These are phyloP conservation scores for Ectropis crepuscularia DNA, from an alignment of 2,888 invertebrate genomes.

Conservation along the genomic window DNA sequence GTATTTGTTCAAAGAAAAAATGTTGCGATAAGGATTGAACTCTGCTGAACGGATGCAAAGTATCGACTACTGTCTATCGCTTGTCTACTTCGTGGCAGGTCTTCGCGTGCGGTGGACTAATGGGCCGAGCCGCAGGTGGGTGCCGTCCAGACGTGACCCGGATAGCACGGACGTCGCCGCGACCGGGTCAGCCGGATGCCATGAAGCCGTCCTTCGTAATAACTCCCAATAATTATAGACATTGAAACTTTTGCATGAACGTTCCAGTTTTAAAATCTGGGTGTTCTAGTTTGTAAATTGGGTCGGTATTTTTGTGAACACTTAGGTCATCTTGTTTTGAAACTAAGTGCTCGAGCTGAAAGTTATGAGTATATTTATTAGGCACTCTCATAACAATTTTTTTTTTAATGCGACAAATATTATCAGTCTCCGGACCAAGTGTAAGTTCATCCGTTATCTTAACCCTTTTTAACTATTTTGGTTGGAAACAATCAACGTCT, in stretches of 20 bases:
- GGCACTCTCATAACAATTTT: too few relatives aligned
- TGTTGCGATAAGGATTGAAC: too few relatives aligned
- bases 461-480: too few relatives aligned
- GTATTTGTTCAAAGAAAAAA: too few relatives aligned
- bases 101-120: constrained; percentile 45
- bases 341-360: too few relatives aligned
- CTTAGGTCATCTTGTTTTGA: background rate
- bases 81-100: background rate
- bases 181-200: constrained; percentile 78
- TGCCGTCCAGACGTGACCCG: constrained; percentile 70
- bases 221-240: constrained; percentile 42
- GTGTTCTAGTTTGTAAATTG: constrained; percentile 27
- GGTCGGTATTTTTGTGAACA: constrained; percentile 14
- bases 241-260: constrained; percentile 41
- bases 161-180: constrained; percentile 81
- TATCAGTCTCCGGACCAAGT: too few relatives aligned
- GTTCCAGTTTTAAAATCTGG: constrained; percentile 29
- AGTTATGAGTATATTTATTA: too few relatives aligned
- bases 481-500: too few relatives aligned
- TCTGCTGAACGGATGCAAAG: background rate
- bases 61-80: background rate
- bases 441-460: too few relatives aligned
- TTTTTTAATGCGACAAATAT: too few relatives aligned
- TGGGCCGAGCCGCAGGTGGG: constrained; percentile 44
- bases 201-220: constrained; percentile 64